phyloP scores from a whole-genome alignment of 2,797 vertebrate species.

The Coilia nasus region DNA sequence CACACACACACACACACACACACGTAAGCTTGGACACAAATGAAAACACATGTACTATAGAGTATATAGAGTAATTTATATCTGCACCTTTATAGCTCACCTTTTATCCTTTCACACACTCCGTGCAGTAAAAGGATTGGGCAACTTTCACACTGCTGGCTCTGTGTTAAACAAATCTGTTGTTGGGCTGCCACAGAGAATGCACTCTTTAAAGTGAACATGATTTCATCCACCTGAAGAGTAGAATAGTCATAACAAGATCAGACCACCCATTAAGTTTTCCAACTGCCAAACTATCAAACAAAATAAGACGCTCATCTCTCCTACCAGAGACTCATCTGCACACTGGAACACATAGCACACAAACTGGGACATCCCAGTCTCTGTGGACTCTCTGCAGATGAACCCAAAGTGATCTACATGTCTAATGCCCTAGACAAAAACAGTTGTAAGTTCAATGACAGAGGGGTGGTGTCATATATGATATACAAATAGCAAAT shows the following conservation, averaged over 20 bases:
- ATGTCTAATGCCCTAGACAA: conserved; percentile 87
- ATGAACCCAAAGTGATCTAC: conserved; percentile 99
- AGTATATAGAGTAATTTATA: no score
- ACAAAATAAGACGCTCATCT: neutral
- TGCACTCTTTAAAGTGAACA: conserved; percentile 97
- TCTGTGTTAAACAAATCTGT: conserved; percentile 80
- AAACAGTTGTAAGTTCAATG: neutral
- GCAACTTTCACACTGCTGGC: conserved; percentile 88
- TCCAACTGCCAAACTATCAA: neutral
- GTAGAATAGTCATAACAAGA: neutral
- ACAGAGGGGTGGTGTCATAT: neutral
- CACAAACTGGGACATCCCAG: conserved; percentile 89
- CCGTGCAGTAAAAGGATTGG: conserved; percentile 91
- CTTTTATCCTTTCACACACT: conserved; percentile 94
- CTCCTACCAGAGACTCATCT: conserved; percentile 91
- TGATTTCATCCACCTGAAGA: conserved; percentile 94
- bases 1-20: neutral
- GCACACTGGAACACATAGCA: conserved; percentile 97
- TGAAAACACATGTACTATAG: neutral
- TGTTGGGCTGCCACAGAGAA: conserved; percentile 92
- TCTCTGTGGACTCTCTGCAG: conserved; percentile 89
- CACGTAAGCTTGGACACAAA: neutral
- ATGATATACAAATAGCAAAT: neutral
- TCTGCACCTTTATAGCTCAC: conserved; percentile 65
- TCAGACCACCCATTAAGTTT: neutral